Base-by-base conservation (phyloP, 1,140 invertebrate genomes). In the Agraylea sexmaculata region DNA sequence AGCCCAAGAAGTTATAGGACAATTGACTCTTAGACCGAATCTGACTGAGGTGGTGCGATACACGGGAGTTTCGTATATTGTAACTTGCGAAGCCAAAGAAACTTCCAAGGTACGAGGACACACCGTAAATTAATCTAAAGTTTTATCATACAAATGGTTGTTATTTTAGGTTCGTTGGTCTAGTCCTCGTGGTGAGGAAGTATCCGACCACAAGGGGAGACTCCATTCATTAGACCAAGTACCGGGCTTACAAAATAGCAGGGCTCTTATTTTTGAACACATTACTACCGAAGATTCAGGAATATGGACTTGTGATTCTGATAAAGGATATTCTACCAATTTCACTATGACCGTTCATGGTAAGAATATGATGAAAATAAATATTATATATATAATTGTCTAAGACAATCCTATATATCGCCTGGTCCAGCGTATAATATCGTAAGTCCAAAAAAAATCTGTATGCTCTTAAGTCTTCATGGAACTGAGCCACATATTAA, bases 281-380 rank as follows among this genome's bases (percentile, higher is more conserved):
- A 57, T 64, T 33, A 31, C 50, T 15, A 44, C 55, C 29, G 50
- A 49, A 25, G 62, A 65, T 53, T 56, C 57, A 45, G 62, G 62
- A 23, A 56, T 58, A 48, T 65, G 62, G 60, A 51, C 40, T 27
- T 65, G 61, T 42, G 50, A 54, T 25, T 49, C 52, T 29, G 43
- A 51, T 20, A 43, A 51, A 16, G 40, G 32, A 12, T 51, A 54
- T 38, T 46, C 51, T 11, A 51, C 46, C 52, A 59, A 56, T 40
- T 60, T 58, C 47, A 55, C 58, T 41, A 53, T 64, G 53, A 56
- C 58, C 54, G 57, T 63, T 18, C 57, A 58, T 48, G 59, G 62
- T 64, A 57, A 60, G 59, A n/a, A n/a, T n/a, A n/a, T n/a, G n/a
- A n/a, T n/a, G n/a, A n/a, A n/a, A n/a, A n/a, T n/a, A n/a, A n/a